These are phyloP conservation scores for Trypoxylus dichotomus DNA, from an alignment of 1,140 invertebrate species.

Conservation along the genomic window DNA sequence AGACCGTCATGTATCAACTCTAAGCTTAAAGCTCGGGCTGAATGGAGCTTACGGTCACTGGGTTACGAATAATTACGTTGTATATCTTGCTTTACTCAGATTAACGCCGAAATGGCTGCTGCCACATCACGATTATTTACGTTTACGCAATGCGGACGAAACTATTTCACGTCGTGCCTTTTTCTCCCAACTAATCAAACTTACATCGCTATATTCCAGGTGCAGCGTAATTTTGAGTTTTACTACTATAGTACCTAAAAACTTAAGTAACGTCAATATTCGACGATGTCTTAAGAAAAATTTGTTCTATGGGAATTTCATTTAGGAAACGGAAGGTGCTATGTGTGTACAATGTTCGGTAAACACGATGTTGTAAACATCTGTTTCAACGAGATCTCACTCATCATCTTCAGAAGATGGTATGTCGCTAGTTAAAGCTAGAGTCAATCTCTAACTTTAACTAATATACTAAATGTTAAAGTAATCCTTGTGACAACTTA, in stretches of 20 bases:
- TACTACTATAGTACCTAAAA: not conserved
- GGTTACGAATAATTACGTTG: slow-evolving; percentile 45
- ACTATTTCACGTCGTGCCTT: not conserved
- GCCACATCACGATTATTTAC: slow-evolving; percentile 27
- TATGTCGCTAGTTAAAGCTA: no score
- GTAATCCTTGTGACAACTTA: no score
- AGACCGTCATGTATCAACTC: slow-evolving; percentile 40
- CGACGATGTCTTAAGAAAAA: no score
- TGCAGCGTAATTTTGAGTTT: not conserved
- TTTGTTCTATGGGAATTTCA: no score
- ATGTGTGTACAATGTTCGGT: no score
- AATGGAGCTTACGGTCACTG: slow-evolving; percentile 40
- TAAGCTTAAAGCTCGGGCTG: slow-evolving; percentile 35
- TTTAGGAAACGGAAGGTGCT: no score
- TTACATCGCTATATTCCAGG: not conserved
- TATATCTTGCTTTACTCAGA: slow-evolving; percentile 48
- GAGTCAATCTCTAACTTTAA: no score
- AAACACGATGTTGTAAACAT: no score
- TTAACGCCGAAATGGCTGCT: slow-evolving; percentile 35
- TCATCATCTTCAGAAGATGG: no score
- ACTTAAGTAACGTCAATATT: no score
- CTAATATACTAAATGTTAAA: no score
- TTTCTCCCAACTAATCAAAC: not conserved
- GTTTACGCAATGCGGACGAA: slow-evolving; percentile 20
- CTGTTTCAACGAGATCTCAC: no score